A percentile compares a stretch with the other conserved stretches of the same genome.
Evolutionary conservation across 2,113 vertebrate species (phyloP).

Genomic region (Xiphorhynchus elegans): DNA sequence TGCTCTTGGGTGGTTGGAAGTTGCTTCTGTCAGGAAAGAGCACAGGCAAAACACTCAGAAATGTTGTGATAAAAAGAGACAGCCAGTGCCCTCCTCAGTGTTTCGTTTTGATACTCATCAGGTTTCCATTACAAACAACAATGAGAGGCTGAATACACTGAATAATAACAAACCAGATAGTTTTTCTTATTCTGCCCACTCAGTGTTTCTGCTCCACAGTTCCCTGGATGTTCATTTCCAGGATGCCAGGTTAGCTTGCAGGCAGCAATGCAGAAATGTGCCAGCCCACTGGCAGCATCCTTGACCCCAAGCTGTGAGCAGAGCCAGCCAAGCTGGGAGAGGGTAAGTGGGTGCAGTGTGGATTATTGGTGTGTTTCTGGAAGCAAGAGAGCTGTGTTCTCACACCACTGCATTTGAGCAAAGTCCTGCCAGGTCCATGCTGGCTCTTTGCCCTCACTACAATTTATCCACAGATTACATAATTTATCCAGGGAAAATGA

Average conservation of each 20-base stretch:
- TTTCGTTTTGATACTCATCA: slow-evolving; percentile 42
- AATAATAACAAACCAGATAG: neutral
- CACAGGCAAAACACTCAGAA: neutral
- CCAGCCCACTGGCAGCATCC: neutral
- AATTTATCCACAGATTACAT: neutral
- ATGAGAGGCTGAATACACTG: slow-evolving; percentile 15
- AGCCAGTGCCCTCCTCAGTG: neutral
- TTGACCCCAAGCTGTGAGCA: rapidly evolving
- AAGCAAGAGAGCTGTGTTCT: neutral
- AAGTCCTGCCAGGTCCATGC: neutral
- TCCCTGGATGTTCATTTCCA: neutral
- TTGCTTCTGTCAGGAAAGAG: neutral
- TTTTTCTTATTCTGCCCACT: slow-evolving; percentile 21
- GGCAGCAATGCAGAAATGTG: neutral
- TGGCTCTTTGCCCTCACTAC: neutral
- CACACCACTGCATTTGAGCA: neutral
- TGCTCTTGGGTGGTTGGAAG: neutral
- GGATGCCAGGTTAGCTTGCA: neutral
- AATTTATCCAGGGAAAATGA: neutral
- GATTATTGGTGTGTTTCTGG: neutral
- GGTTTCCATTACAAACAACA: neutral
- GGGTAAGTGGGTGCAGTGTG: neutral
- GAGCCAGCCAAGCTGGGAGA: neutral
- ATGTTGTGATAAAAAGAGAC: slow-evolving; percentile 32
- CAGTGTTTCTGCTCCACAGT: neutral